Base-by-base conservation (phyloP, 2,113 vertebrate genomes). In the Eudorcas thomsonii region DNA sequence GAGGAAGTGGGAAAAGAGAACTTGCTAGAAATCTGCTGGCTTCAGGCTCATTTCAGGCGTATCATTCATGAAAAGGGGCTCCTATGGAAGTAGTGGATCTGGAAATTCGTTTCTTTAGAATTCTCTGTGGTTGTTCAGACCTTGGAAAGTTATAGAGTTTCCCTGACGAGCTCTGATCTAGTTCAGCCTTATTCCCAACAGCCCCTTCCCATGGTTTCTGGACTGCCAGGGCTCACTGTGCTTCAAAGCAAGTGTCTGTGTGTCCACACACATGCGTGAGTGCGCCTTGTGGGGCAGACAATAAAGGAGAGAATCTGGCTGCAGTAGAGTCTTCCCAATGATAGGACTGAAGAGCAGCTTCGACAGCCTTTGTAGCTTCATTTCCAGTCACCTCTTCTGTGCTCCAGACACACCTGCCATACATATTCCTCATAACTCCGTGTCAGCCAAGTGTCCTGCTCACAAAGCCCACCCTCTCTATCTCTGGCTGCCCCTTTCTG, bases 1-100 rank as follows among this genome's bases (percentile, higher is more conserved):
- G 50, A 7, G 71, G 84, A 96, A 92, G 50, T 48, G 10, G 36
- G 54, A 93, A 87, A 64, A 67, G 43, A 98, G 88, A 97, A 95
- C 77, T 90, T 91, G n/a, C 62, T 89, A 80, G 80, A 83, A 90
- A 95, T 77, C 36, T 71, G 78, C 78, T 77, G 54, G 77, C 28
- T 60, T 85, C 50, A 15, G 54, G 28, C 77, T 71, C 15, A 26
- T 81, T 67, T 91, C 30, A 67, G 26, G 33, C 74, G 17, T 39
- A 4, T 50, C 52, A 11, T 43, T 96, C 78, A 48, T 48, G 15
- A 39, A 82, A 50, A 26, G 11, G 48, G 60, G 7, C 52, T 64
- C 48, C 62, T 36, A 8, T 36, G 59, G 54, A 78, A 64, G 57
- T 28, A 64, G 84, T 50, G 14, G 33, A n/a, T 28, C 43, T 89